Conservation (phyloP, 1,140 invertebrate genomes). For the Cataglyphis hispanica region DNA sequence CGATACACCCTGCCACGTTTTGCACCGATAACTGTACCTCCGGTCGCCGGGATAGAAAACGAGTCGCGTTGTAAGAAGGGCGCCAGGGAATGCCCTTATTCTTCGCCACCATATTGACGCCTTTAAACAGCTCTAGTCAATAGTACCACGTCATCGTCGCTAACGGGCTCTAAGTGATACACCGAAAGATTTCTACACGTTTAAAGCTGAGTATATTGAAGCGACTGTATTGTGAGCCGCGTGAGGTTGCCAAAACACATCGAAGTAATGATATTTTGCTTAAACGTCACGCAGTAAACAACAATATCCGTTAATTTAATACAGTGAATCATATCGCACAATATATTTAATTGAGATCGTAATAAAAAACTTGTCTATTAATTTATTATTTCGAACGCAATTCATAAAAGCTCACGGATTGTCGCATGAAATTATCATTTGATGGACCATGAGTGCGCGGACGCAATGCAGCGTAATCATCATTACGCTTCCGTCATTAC, state of each 20-base stretch:
- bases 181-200: slow-evolving; percentile 46
- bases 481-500: slow-evolving; percentile 57
- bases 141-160: slow-evolving; percentile 69
- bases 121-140: slow-evolving; percentile 68
- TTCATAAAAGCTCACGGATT: slow-evolving; percentile 1
- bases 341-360: neutral
- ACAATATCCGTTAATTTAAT: slow-evolving; percentile 32
- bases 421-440: slow-evolving; percentile 30
- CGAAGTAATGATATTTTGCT: slow-evolving; percentile 17
- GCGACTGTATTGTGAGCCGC: slow-evolving; percentile 12
- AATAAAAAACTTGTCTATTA: slow-evolving; percentile 7
- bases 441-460: slow-evolving; percentile 4
- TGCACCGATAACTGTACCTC: slow-evolving; percentile 60
- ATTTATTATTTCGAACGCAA: slow-evolving; percentile 38
- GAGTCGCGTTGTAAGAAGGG: slow-evolving; percentile 46
- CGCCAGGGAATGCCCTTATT: slow-evolving; percentile 66
- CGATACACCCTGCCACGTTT: slow-evolving; percentile 74
- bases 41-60: slow-evolving; percentile 37
- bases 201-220: slow-evolving; percentile 46
- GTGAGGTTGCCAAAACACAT: slow-evolving; percentile 34
- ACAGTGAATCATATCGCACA: slow-evolving; percentile 7
- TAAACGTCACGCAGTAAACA: neutral
- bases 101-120: slow-evolving; percentile 67
- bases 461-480: slow-evolving; percentile 30
- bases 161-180: slow-evolving; percentile 64